Evolutionary conservation across 2,888 invertebrate species (phyloP).

Genomic region (Amaurobius ferox): DNA sequence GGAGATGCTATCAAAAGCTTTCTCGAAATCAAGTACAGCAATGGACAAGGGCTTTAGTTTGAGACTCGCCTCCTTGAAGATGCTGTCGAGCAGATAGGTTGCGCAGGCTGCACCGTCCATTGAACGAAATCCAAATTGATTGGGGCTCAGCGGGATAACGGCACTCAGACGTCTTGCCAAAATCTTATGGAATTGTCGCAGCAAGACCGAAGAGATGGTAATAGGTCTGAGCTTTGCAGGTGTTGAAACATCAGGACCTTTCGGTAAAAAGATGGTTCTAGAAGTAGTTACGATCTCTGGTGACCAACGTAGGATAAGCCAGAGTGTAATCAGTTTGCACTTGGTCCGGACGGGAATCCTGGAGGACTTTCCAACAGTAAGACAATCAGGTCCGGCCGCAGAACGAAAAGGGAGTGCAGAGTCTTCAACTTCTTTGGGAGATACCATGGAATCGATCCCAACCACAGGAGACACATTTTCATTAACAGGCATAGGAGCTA

Average conservation of each 20-base stretch:
- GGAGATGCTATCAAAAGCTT: not conserved
- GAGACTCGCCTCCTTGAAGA: not conserved
- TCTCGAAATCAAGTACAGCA: not conserved
- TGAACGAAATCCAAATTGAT: not conserved
- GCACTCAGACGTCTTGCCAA: not conserved
- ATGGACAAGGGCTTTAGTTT: not conserved
- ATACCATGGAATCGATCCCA: not conserved
- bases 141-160: not conserved
- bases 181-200: constrained; percentile 7
- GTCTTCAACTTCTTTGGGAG: not conserved
- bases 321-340: not conserved
- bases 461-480: no score
- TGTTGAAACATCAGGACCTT: not conserved
- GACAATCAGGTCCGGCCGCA: not conserved
- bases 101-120: not conserved
- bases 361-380: no score
- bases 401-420: not conserved
- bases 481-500: not conserved
- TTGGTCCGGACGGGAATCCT: not conserved
- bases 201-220: not conserved
- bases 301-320: not conserved
- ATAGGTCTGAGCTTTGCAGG: constrained; percentile 6
- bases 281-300: not conserved
- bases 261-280: not conserved
- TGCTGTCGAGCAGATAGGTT: not conserved